Conservation (phyloP, 2,888 invertebrate genomes). For the Priocnemis perturbator region DNA sequence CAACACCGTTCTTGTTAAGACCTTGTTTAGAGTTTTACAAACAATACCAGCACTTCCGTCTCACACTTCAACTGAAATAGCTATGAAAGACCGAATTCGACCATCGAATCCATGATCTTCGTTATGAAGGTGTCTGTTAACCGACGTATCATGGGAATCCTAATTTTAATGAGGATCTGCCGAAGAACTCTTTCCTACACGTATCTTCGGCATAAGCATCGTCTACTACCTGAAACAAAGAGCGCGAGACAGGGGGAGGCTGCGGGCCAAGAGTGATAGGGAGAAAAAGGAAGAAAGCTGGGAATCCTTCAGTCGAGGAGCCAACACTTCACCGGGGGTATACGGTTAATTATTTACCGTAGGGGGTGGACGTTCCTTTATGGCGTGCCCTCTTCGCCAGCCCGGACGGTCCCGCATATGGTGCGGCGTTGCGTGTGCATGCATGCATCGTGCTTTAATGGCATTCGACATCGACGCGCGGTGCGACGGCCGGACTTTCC, state of each 20-base stretch:
- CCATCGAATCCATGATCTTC: too few relatives aligned
- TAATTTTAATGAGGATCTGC: conserved; percentile 49
- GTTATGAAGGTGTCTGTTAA: too few relatives aligned
- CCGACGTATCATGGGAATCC: neutral
- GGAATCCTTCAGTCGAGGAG: conserved; percentile 50
- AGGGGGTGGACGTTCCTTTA: conserved; percentile 39
- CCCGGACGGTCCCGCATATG: too few relatives aligned
- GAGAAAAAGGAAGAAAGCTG: neutral
- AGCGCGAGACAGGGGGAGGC: conserved; percentile 22
- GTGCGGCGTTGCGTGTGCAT: conserved; percentile 20
- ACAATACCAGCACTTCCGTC: too few relatives aligned
- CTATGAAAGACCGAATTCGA: too few relatives aligned
- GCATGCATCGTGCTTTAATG: conserved; percentile 24
- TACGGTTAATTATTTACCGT: conserved; percentile 54
- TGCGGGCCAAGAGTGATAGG: neutral
- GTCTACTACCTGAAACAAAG: conserved; percentile 30
- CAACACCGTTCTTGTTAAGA: too few relatives aligned
- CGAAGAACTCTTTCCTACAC: conserved; percentile 17
- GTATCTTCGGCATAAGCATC: conserved; percentile 40
- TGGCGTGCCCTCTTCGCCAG: conserved; percentile 16
- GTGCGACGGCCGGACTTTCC: neutral
- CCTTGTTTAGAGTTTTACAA: too few relatives aligned
- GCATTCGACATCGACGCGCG: conserved; percentile 7
- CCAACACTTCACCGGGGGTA: conserved; percentile 40
- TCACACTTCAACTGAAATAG: too few relatives aligned